Evolutionary conservation across 2,888 invertebrate genomes (phyloP), one percentile per base, ranked within the genome.

Genomic region (Spodoptera picta): DNA sequence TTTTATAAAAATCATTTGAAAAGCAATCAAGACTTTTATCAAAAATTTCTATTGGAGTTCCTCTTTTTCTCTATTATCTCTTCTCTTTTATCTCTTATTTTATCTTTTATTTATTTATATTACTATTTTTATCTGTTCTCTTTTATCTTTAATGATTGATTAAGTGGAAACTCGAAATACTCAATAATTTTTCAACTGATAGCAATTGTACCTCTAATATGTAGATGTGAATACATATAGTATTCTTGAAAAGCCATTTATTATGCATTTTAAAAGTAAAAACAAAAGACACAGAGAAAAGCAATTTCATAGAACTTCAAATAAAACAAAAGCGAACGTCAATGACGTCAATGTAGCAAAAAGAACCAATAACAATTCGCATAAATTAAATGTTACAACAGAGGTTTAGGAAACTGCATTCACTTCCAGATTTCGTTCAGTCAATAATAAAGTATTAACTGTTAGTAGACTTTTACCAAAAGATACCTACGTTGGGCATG

Each of bases 301-400:
- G 10, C 27, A 48, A 52, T 70, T 70, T 52, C 23, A 70, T 52
- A 43, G 1, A 36, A 7, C 3, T 52, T 27, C 14, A 65, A 41
- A 63, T 48, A 31, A 52, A 63, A 52, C 14, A 70, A 45, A 23
- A 31, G 23, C 27, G 14, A 47, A 14, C 12, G 41, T 52, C 27
- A 3, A 7, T 65, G 64, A 70, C 71, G 70, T 62, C 63, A 52
- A 9, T 31, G 48, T 12, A 14, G 43, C 11, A 5, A 23, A 12
- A 23, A 51, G 36, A 27, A n/a, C 31, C 50, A 36, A 24, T 47
- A 9, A 45, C 45, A 50, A 69, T 43, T 43, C 24, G 11, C n/a
- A 23, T 43, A 43, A 69, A 43, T 9, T n/a, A 14, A 36, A 43
- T 14, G 44, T 69, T 47, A 9, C 1, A 27, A 36, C 14, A 14